Evolutionary conservation across 2,113 vertebrate species (phyloP), one percentile per base, ranked within the genome.

Genomic region (Cyprinodon variegatus): DNA sequence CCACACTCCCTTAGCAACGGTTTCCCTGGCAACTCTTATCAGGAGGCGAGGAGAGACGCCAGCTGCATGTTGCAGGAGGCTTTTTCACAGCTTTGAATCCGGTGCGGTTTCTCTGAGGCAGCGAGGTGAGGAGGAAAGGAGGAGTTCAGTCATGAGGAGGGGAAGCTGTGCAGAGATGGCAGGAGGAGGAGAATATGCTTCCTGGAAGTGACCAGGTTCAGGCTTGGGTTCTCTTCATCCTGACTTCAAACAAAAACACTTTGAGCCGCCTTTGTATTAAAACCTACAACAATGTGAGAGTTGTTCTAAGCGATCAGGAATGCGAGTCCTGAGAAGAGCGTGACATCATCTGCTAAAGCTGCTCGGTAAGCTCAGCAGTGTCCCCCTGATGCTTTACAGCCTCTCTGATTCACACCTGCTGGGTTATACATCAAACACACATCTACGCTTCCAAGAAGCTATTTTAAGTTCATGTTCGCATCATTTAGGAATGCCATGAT

Each of bases 11-110:
- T 76, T 91, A 92, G 90, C 89, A 91, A 91, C 88, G n/a, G 93
- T 95, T 93, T 91, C 91, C 92, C 59, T 70, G 89, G 93, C 86
- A 94, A 94, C 90, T 66, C 83, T 84, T 90, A 90, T 89, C 87
- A 90, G 73, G 84, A 86, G 81, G 83, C 64, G 1, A 88, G 75
- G 29, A 29, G 60, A 86, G 90, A 93, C 70, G 77, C 86, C 83
- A 84, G 88, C 78, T 80, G 78, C 88, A 90, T 57, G 61, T 61
- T 69, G 78, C 84, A 70, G 70, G 76, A 88, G 86, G 70, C 64
- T 64, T 86, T 88, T 88, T 85, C 77, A 73, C 79, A 80, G 88
- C 77, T 88, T 84, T 82, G 64, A 84, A 88, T 86, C 60, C 65
- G 66, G 75, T 72, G 72, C 74, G 64, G 48, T 75, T 78, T 77